A percentile compares a stretch with the other conserved stretches of the same genome.
Evolutionary conservation across 2,888 invertebrate genomes (phyloP).

Genomic region (Liposcelis brunnea): DNA sequence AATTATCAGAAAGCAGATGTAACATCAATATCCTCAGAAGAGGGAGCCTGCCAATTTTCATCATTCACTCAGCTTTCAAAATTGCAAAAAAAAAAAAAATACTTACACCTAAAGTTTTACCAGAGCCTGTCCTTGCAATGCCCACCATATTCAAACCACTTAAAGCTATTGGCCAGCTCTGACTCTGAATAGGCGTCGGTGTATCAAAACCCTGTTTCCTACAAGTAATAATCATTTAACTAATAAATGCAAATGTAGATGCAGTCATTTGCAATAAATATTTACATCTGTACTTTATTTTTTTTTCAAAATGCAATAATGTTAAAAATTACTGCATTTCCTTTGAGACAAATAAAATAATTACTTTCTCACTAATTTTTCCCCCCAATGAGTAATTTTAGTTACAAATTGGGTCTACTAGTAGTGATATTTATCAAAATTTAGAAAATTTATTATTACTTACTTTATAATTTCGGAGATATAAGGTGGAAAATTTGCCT

Average conservation of each 20-base stretch:
- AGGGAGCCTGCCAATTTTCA: slow-evolving; percentile 4
- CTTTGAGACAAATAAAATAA: no score
- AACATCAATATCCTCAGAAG: slow-evolving; percentile 1
- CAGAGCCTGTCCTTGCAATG: slow-evolving; percentile 87
- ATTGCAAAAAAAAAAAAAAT: background rate
- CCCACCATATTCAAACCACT: slow-evolving; percentile 89
- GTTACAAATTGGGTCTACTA: no score
- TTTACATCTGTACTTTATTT: no score
- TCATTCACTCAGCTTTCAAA: background rate
- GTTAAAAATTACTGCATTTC: no score
- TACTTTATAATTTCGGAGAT: slow-evolving; percentile 45
- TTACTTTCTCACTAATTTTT: no score
- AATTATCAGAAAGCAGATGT: slow-evolving; percentile 3
- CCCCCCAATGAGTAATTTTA: no score
- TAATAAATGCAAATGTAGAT: background rate
- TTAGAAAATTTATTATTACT: slow-evolving; percentile 15
- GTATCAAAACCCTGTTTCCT: slow-evolving; percentile 65
- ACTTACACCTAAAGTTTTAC: slow-evolving; percentile 61
- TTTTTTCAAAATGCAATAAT: no score
- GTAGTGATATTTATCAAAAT: no score
- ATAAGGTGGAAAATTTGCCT: slow-evolving; percentile 71
- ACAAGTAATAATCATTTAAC: slow-evolving; percentile 20
- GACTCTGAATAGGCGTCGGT: slow-evolving; percentile 89
- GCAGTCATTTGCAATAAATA: background rate
- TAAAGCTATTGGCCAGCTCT: slow-evolving; percentile 90